Percentiles rank a stretch among this genome's conserved stretches.
phyloP scores from a whole-genome alignment of 2,888 invertebrate species.

The Brassicogethes aeneus region DNA sequence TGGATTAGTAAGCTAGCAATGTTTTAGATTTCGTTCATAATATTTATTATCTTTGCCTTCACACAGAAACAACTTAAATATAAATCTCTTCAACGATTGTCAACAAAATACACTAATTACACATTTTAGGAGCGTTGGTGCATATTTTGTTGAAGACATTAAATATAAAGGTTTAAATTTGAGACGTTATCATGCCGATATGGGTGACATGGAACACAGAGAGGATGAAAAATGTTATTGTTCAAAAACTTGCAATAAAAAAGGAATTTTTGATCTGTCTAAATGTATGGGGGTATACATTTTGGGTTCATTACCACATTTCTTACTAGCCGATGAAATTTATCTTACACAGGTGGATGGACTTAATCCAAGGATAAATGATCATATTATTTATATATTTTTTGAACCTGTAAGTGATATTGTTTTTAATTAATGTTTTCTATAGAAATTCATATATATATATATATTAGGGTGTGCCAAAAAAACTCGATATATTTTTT shows the following conservation, averaged over 20 bases:
- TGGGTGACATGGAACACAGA: slow-evolving; percentile 57
- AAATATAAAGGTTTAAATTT: slow-evolving; percentile 57
- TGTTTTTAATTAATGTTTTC: neutral
- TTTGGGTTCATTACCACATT: slow-evolving; percentile 71
- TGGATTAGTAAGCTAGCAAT: too few relatives aligned
- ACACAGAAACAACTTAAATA: too few relatives aligned
- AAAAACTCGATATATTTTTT: too few relatives aligned
- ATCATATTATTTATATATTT: slow-evolving; percentile 65
- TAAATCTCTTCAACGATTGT: too few relatives aligned
- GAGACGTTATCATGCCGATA: slow-evolving; percentile 54
- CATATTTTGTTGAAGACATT: slow-evolving; percentile 49
- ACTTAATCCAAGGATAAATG: slow-evolving; percentile 53
- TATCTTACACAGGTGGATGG: slow-evolving; percentile 47
- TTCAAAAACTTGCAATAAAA: slow-evolving; percentile 56
- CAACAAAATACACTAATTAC: too few relatives aligned
- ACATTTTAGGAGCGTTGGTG: slow-evolving; percentile 48
- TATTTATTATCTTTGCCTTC: too few relatives aligned
- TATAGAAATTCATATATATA: too few relatives aligned
- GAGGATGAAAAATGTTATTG: slow-evolving; percentile 48
- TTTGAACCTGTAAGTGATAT: slow-evolving; percentile 62
- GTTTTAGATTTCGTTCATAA: too few relatives aligned
- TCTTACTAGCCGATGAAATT: slow-evolving; percentile 50
- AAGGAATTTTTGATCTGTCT: slow-evolving; percentile 60
- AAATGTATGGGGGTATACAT: slow-evolving; percentile 66
- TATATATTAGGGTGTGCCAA: too few relatives aligned